Percentiles rank a stretch among this genome's conserved stretches.
Conservation (phyloP, 2,113 vertebrate species). For the Empidonax traillii region DNA sequence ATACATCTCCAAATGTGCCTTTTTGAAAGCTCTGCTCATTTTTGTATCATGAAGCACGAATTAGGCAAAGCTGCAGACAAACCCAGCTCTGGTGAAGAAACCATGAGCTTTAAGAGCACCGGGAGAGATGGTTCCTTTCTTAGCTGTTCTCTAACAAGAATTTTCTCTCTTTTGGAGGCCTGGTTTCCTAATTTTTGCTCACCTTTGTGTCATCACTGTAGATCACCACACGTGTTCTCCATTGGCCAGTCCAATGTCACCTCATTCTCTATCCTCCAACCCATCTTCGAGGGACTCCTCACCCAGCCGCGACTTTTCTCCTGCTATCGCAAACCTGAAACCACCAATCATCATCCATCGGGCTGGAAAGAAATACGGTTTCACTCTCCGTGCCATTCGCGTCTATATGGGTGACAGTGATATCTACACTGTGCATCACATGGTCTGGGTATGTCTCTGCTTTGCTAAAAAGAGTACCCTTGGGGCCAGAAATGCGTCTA, state of each 20-base stretch:
- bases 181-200: constrained; percentile 42
- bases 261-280: constrained; percentile 95
- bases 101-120: background rate
- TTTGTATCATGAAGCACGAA: background rate
- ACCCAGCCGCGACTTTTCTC: constrained; percentile 92
- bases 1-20: background rate
- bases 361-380: constrained; percentile 96
- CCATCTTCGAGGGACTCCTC: constrained; percentile 97
- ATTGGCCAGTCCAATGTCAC: constrained; percentile 97
- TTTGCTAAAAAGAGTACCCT: background rate
- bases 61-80: constrained; percentile 16
- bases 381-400: constrained; percentile 93
- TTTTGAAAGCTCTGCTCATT: background rate
- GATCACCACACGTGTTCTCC: constrained; percentile 93
- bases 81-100: background rate
- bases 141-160: constrained; percentile 23
- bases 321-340: constrained; percentile 81
- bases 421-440: constrained; percentile 96
- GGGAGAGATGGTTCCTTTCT: background rate
- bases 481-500: background rate
- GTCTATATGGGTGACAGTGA: constrained; percentile 98
- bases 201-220: constrained; percentile 72
- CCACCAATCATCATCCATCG: constrained; percentile 92
- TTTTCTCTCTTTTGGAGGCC: constrained; percentile 34
- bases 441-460: constrained; percentile 91